Evolutionary conservation across 2,797 vertebrate genomes (phyloP).

Genomic region (Coccyzus lansbergi): DNA sequence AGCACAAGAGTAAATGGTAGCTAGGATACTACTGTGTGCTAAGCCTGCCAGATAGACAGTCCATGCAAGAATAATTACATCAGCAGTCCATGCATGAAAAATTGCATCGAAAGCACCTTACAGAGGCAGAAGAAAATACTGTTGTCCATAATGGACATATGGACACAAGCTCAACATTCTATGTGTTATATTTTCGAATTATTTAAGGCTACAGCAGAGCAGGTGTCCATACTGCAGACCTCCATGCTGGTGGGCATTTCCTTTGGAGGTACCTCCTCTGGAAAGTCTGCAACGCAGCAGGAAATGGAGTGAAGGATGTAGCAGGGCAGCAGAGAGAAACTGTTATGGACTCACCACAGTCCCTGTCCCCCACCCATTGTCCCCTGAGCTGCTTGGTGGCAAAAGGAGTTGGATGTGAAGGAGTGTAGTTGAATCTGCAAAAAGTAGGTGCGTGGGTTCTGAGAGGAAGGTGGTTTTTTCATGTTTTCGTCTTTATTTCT

Average conservation of each 20-base stretch:
- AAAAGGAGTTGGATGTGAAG: neutral
- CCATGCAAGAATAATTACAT: neutral
- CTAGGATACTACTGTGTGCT: neutral
- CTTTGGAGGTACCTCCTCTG: neutral
- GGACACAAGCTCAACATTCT: neutral
- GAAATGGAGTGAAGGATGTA: neutral
- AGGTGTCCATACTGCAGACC: neutral
- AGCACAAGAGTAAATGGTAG: neutral
- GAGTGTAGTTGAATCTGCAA: neutral
- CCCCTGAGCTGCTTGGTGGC: accelerated
- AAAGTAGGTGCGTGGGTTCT: neutral
- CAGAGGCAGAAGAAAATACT: neutral
- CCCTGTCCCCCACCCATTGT: accelerated
- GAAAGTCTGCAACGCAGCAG: accelerated
- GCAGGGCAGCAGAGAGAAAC: neutral
- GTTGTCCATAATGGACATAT: too few species aligned
- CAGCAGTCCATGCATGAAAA: neutral
- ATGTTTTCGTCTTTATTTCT: neutral
- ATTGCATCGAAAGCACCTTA: neutral
- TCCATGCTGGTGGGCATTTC: neutral
- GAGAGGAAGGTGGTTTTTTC: neutral
- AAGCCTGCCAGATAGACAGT: neutral
- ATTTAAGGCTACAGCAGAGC: neutral
- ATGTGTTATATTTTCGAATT: neutral
- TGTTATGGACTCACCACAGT: too few species aligned